phyloP scores from a whole-genome alignment of 2,888 invertebrate species.

The Caenorhabditis sinica region DNA sequence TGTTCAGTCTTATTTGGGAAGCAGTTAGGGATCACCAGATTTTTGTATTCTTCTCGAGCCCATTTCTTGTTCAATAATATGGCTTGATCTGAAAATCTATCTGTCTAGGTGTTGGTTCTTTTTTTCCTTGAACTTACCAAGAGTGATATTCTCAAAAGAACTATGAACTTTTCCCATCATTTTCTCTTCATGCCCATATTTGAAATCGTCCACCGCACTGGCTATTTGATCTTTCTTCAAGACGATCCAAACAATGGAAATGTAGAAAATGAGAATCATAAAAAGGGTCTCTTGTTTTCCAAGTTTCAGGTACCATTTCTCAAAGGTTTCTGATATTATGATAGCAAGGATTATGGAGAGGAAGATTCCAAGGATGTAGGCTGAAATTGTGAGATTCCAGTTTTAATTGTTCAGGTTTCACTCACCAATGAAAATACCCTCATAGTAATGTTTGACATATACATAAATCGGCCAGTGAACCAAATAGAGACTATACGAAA shows the following conservation, averaged over 20 bases:
- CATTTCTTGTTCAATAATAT: constrained; percentile 63
- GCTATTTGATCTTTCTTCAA: constrained; percentile 24
- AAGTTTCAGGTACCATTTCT: constrained; percentile 66
- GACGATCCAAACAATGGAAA: constrained; percentile 16
- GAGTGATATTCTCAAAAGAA: constrained; percentile 56
- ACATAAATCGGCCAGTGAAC: constrained; percentile 71
- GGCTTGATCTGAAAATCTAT: constrained; percentile 60
- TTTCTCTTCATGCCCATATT: constrained; percentile 52
- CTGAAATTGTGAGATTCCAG: constrained; percentile 22
- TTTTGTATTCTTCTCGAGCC: constrained; percentile 65
- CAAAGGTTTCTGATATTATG: constrained; percentile 58
- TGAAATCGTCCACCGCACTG: constrained; percentile 24
- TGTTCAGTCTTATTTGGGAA: constrained; percentile 67
- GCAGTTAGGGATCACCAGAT: constrained; percentile 62
- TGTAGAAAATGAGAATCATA: constrained; percentile 55
- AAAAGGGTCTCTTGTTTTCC: constrained; percentile 20
- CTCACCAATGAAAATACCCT: constrained; percentile 40
- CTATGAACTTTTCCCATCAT: constrained; percentile 17
- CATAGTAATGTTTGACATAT: constrained; percentile 64
- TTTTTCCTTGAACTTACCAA: too few relatives aligned
- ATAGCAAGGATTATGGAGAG: constrained; percentile 50
- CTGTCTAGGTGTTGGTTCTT: neutral
- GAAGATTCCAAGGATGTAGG: constrained; percentile 50
- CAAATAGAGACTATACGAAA: constrained; percentile 69
- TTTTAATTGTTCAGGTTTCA: neutral